These are phyloP conservation scores for Cynopterus brachyotis DNA, from an alignment of 2,113 vertebrate species.

Conservation along the genomic window DNA sequence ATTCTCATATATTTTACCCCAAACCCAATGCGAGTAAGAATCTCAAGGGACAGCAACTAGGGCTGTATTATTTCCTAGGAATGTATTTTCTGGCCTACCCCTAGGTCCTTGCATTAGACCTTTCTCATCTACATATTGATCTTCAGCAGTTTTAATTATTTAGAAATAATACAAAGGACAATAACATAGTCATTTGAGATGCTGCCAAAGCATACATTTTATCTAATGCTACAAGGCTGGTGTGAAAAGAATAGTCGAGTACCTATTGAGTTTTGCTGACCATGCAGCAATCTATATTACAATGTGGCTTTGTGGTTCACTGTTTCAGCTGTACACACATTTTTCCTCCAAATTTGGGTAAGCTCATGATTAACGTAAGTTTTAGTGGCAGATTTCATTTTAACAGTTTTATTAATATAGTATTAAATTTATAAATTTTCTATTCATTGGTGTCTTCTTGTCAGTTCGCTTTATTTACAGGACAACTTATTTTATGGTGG, in stretches of 20 bases:
- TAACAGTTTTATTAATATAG: slow-evolving; percentile 22
- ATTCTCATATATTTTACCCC: not conserved
- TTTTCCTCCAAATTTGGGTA: slow-evolving; percentile 4
- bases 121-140: not conserved
- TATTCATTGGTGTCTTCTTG: not conserved
- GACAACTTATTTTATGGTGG: not conserved
- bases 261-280: not conserved
- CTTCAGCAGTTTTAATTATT: slow-evolving; percentile 1
- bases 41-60: not conserved
- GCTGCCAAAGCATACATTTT: slow-evolving; percentile 23
- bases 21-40: slow-evolving; percentile 1
- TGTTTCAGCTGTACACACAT: not conserved
- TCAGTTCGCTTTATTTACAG: not conserved
- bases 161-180: slow-evolving; percentile 22
- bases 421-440: not conserved
- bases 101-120: not conserved
- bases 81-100: not conserved
- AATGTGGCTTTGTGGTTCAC: not conserved
- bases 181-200: not conserved
- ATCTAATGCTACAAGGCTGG: not conserved
- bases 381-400: slow-evolving; percentile 7
- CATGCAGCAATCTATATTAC: not conserved
- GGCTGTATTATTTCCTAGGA: not conserved
- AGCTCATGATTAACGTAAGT: not conserved
- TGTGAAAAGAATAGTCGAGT: not conserved